Conservation (phyloP, 23 tunicate species). For the Trididemnum nubilum region DNA sequence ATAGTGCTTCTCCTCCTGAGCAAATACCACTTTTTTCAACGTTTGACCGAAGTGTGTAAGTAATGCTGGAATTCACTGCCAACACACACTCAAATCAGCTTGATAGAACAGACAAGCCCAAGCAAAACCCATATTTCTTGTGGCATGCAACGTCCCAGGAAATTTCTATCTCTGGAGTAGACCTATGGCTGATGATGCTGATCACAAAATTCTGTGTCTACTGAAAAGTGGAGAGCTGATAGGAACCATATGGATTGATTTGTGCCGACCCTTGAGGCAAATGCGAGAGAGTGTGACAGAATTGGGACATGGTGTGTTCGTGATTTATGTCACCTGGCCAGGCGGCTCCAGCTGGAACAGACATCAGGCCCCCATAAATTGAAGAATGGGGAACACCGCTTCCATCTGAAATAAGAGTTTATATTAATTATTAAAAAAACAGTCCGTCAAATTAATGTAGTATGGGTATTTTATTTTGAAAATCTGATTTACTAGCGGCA, state of each 20-base stretch:
- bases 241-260: conserved; percentile 36
- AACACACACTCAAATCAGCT: too few relatives aligned
- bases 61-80: too few relatives aligned
- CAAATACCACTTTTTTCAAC: too few relatives aligned
- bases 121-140: too few relatives aligned
- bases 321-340: conserved; percentile 39
- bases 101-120: too few relatives aligned
- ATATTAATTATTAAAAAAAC: too few relatives aligned
- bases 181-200: too few relatives aligned
- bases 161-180: too few relatives aligned
- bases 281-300: conserved; percentile 45
- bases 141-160: too few relatives aligned
- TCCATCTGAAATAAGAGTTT: conserved; percentile 22
- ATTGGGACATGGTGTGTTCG: conserved; percentile 44
- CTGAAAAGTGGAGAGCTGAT: conserved; percentile 32
- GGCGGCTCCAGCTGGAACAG: conserved; percentile 43
- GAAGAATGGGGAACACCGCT: conserved; percentile 49
- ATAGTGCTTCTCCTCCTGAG: too few relatives aligned
- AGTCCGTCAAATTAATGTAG: not conserved
- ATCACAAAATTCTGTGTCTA: not conserved
- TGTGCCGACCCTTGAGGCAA: conserved; percentile 33
- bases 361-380: conserved; percentile 60
- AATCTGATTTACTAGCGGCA: not conserved
- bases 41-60: too few relatives aligned
- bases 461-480: not conserved